These are phyloP conservation scores for Rambutsinella grinnellia DNA, from an alignment of 2,888 invertebrate species.

Conservation along the genomic window DNA sequence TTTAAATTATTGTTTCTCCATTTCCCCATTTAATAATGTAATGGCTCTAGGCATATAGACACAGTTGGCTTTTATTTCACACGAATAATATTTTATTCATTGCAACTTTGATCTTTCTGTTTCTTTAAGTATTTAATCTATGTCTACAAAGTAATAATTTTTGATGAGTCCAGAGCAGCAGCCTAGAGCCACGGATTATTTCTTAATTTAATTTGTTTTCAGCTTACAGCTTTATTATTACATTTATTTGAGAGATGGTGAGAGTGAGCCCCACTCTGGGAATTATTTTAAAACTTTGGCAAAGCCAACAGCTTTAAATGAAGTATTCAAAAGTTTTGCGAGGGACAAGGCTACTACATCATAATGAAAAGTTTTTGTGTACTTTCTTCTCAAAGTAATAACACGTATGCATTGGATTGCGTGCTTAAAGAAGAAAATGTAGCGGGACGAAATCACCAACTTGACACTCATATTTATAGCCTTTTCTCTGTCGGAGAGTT, in stretches of 20 bases:
- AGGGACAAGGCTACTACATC: not conserved
- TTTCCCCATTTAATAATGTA: no score
- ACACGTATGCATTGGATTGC: not conserved
- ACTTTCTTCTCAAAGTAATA: not conserved
- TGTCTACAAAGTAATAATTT: not conserved
- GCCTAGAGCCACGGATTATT: not conserved
- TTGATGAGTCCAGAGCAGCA: not conserved
- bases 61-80: no score
- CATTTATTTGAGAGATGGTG: no score
- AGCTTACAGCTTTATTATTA: not conserved
- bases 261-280: no score
- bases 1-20: not conserved
- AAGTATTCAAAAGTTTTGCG: no score
- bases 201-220: not conserved
- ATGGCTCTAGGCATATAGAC: no score
- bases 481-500: constrained; percentile 47
- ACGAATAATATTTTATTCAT: no score
- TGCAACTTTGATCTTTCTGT: no score
- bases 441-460: constrained; percentile 17
- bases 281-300: no score
- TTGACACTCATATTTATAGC: constrained; percentile 54
- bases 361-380: not conserved
- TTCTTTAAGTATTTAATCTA: not conserved
- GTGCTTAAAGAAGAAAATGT: constrained; percentile 1
- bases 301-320: no score